Evolutionary conservation across 2,888 invertebrate species (phyloP), one percentile per base, ranked within the genome.

Genomic region (Rhabditophanes sp.): DNA sequence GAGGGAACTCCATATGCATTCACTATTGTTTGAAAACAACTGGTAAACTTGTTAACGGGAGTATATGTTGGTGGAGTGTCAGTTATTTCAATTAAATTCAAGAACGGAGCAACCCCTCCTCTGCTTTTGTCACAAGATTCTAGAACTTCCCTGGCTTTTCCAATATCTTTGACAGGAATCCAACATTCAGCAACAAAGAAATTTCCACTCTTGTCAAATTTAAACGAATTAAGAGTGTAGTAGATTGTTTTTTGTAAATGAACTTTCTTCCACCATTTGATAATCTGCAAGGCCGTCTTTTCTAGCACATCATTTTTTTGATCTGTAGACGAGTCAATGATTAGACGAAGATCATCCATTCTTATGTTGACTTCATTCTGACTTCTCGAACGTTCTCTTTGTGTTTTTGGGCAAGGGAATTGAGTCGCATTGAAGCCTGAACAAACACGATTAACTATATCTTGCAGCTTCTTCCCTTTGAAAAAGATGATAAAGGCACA

Each of bases 231-330:
- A 63, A 96, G 71, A 0, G 88, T 88, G 69, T 87, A 85, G 70
- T 90, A 96, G 65, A 93, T 88, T 14, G 90, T 88, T 70, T 93
- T 93, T 65, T 90, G 88, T 72, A 96, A 90, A 58, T 87, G 79
- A 31, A 93, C 88, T 71, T 90, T 88, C 33, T 68, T 65, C 69
- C 84, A 83, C 93, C 93, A 93, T 65, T 82, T 83, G 69, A 87
- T 85, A 41, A 99, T 80, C 69, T 90, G 87, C 68, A 87, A 85
- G 0, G 93, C 88, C 1, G 90, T 88, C 0, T 88, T 87, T 1
- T 88, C 84, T n/a, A 96, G 73, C 25, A 56, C 59, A 32, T 43
- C 42, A 25, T 48, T 42, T 26, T 51, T 46, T 30, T 60, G 56
- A 9, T 44, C 45, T 26, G 43, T 43, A 6, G 62, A 56, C n/a